Conservation (phyloP, 2,797 vertebrate species). For the Cuniculus paca region DNA sequence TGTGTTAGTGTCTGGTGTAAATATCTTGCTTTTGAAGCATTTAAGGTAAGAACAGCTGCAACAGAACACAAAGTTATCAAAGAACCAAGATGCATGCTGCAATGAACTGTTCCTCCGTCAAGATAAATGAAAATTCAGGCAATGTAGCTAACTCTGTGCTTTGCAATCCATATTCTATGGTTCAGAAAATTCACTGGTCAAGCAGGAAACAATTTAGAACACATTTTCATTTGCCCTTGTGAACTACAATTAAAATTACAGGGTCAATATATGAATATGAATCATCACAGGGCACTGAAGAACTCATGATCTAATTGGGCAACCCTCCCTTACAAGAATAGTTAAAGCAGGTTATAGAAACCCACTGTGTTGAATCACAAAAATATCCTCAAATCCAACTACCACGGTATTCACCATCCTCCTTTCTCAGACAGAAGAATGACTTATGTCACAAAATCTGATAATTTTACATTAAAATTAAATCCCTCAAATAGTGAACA, state of each 20-base stretch:
- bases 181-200: neutral
- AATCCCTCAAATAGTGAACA: neutral
- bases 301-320: slow-evolving; percentile 78
- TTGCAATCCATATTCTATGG: neutral
- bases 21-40: neutral
- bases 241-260: slow-evolving; percentile 70
- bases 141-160: neutral
- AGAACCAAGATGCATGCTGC: slow-evolving; percentile 34
- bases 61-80: slow-evolving; percentile 48
- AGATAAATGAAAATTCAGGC: slow-evolving; percentile 27
- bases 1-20: neutral
- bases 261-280: slow-evolving; percentile 73
- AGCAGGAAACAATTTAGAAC: neutral
- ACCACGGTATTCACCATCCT: neutral
- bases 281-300: slow-evolving; percentile 53
- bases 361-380: slow-evolving; percentile 73
- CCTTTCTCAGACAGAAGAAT: neutral
- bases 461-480: neutral
- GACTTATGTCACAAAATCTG: accelerated
- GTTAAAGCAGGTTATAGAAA: slow-evolving; percentile 78
- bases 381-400: slow-evolving; percentile 68
- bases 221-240: neutral
- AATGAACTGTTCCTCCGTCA: slow-evolving; percentile 25
- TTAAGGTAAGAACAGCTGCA: slow-evolving; percentile 7
- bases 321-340: slow-evolving; percentile 70